phyloP scores from a whole-genome alignment of 2,797 vertebrate genomes.

The Myoxocephalus aenaeus region DNA sequence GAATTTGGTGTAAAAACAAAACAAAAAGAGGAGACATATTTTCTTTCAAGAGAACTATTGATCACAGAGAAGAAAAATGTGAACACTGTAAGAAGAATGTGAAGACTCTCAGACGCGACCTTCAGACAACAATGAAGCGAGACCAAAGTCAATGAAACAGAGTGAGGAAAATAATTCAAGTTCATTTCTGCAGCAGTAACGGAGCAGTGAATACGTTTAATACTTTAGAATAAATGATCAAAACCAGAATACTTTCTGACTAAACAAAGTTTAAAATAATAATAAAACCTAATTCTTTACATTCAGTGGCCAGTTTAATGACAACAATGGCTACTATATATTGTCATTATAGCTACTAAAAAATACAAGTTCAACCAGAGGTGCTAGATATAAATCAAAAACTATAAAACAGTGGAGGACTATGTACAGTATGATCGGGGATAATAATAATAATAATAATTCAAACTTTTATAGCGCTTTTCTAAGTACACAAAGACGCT shows the following conservation, averaged over 20 bases:
- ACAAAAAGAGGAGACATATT: not conserved
- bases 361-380: slow-evolving; percentile 41
- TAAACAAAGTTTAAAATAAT: not conserved
- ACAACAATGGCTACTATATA: not conserved
- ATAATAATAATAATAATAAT: no score
- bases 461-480: no score
- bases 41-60: not conserved
- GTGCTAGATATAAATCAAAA: slow-evolving; percentile 25
- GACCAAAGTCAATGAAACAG: not conserved
- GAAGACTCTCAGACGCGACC: slow-evolving; percentile 7
- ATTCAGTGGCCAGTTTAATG: slow-evolving; percentile 15
- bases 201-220: slow-evolving; percentile 27
- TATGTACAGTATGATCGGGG: not conserved
- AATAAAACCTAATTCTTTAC: slow-evolving; percentile 2
- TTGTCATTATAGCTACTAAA: slow-evolving; percentile 18
- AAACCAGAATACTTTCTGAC: slow-evolving; percentile 10
- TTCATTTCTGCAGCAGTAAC: slow-evolving; percentile 5
- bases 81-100: slow-evolving; percentile 24
- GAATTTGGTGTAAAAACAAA: slow-evolving; percentile 1
- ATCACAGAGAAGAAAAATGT: slow-evolving; percentile 37
- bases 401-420: not conserved
- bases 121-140: slow-evolving; percentile 13
- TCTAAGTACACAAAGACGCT: no score
- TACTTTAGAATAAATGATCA: slow-evolving; percentile 55
- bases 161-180: not conserved